phyloP scores from a whole-genome alignment of 2,797 vertebrate genomes.

The Poeciliopsis gracilis region DNA sequence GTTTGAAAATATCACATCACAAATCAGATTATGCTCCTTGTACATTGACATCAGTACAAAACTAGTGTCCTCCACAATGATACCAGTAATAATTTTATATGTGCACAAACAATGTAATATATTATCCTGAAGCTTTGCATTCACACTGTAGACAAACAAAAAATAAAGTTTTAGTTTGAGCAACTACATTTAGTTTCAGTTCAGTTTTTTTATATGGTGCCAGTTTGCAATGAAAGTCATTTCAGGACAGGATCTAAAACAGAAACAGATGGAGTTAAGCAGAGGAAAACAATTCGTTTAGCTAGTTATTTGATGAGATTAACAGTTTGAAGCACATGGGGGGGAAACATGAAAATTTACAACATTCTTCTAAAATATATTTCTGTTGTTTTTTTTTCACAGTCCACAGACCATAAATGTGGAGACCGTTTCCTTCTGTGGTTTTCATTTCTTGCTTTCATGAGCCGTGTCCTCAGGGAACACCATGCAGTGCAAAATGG shows the following conservation, averaged over 20 bases:
- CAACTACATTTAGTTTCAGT: neutral
- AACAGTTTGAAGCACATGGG: neutral
- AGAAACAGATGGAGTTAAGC: neutral
- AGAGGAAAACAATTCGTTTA: neutral
- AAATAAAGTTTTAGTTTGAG: neutral
- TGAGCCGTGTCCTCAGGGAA: slow-evolving; percentile 6
- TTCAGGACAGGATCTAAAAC: neutral
- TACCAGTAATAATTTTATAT: neutral
- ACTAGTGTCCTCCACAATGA: neutral
- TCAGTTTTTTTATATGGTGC: neutral
- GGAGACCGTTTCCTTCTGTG: neutral
- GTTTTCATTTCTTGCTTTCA: slow-evolving; percentile 3
- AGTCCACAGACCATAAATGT: neutral
- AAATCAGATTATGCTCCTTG: neutral
- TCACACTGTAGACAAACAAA: neutral
- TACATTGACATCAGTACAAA: neutral
- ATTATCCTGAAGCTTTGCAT: neutral
- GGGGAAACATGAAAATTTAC: neutral
- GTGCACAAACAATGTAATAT: neutral
- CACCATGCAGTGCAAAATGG: neutral
- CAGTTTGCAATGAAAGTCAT: neutral
- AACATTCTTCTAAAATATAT: neutral
- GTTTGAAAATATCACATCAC: neutral
- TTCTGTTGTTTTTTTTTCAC: neutral
- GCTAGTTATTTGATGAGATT: neutral